Base-by-base conservation (phyloP, 2,888 invertebrate species). In the Athalia circularis region DNA sequence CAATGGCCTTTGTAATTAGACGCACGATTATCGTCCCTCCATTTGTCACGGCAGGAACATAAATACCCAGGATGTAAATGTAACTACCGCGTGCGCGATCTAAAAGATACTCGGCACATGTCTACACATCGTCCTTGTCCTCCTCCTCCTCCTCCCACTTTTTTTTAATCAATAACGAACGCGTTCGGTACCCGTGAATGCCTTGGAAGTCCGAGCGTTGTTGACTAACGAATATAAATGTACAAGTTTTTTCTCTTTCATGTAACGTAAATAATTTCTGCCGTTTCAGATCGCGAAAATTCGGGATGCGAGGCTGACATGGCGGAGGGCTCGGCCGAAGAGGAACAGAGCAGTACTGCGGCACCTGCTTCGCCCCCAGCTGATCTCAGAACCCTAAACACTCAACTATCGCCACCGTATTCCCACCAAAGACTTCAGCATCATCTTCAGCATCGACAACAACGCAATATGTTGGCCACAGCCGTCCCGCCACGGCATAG, bases 291-390 rank as follows among this genome's bases (percentile, higher is more conserved):
- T 86, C 86, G 85, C 94, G 94, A 94, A 92, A 94, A 86, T 83
- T 88, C 94, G 94, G 94, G 94, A 95, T 95, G 95, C 94, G 94
- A 94, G 94, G 94, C 94, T 94, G 95, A 95, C 93, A 95, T 95
- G 95, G 93, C 94, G 92, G 95, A 95, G 92, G 95, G 95, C 92
- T 94, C 93, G 92, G 94, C 94, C 85, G 91, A 91, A 88, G 91
- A 91, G 89, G 90, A 92, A 92, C 90, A 92, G 91, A 90, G 92
- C 92, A 91, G 92, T 92, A 89, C 92, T 88, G 92, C 92, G 88
- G 92, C 92, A 82, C 91, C 92, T 83, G 89, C 89, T 86, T 91
- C 92, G 81, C 91, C 92, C 84, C 92, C 92, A 86, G 90, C 91
- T 88, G 88, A 90, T 87, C 88, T 90, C 81, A 90, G 90, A 85